Percentiles rank a stretch among this genome's conserved stretches.
Evolutionary conservation across 2,888 invertebrate species (phyloP).

Genomic region (Drosophila prolongata): DNA sequence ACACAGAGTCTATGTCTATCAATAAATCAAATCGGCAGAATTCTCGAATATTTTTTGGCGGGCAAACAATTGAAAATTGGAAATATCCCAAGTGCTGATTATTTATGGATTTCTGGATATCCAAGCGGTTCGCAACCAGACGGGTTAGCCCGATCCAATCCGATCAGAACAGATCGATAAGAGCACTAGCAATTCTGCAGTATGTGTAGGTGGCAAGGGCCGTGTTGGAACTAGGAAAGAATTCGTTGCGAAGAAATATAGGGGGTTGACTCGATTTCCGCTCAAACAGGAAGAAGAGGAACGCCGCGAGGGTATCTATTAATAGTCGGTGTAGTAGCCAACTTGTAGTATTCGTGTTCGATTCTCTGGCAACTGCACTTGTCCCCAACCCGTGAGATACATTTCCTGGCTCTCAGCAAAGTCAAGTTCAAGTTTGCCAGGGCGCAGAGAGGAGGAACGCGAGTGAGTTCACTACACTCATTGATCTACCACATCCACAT

Average conservation of each 20-base stretch:
- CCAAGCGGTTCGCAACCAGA: not conserved
- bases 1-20: constrained; percentile 9
- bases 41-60: constrained; percentile 1
- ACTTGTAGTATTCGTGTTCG: constrained; percentile 4
- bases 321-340: constrained; percentile 19
- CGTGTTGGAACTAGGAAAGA: constrained; percentile 35
- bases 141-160: constrained; percentile 2
- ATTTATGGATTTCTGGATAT: constrained; percentile 22
- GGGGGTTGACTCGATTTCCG: constrained; percentile 57
- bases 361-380: constrained; percentile 35
- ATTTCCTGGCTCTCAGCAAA: constrained; percentile 41
- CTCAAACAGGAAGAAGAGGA: constrained; percentile 49
- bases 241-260: constrained; percentile 23
- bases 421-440: constrained; percentile 63
- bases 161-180: not conserved
- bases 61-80: constrained; percentile 12
- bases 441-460: constrained; percentile 5
- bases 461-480: constrained; percentile 39
- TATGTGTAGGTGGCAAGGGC: constrained; percentile 40
- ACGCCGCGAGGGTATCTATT: constrained; percentile 35
- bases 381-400: constrained; percentile 28
- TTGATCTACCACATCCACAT: not conserved
- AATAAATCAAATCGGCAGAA: constrained; percentile 24
- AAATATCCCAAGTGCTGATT: constrained; percentile 16
- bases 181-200: constrained; percentile 13